Conservation (phyloP, 2,797 vertebrate genomes). For the Podarcis lilfordi region DNA sequence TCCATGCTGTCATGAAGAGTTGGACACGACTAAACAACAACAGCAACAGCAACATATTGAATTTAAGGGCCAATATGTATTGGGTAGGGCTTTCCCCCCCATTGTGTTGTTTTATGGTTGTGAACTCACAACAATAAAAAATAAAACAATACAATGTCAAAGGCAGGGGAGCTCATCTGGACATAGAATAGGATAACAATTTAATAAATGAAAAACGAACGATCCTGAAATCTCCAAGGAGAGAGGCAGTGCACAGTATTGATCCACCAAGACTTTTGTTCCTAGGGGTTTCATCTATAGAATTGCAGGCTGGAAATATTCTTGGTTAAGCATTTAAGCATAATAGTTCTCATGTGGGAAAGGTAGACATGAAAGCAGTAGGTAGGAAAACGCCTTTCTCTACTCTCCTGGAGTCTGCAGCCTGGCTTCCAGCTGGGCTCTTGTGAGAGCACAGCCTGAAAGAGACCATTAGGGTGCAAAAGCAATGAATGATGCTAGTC, state of each 20-base stretch:
- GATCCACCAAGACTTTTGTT: background rate
- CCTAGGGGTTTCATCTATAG: no score
- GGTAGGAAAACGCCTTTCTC: background rate
- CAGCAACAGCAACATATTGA: no score
- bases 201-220: background rate
- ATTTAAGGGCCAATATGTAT: background rate
- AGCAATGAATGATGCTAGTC: background rate
- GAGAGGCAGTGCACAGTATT: background rate
- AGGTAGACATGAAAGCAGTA: conserved; percentile 4
- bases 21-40: no score
- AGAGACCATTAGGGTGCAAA: background rate
- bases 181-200: background rate
- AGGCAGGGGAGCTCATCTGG: background rate
- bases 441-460: conserved; percentile 2
- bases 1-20: no score
- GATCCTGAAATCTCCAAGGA: background rate
- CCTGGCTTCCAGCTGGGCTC: background rate
- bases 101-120: background rate
- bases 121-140: no score
- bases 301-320: background rate
- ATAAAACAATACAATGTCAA: no score
- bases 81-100: background rate
- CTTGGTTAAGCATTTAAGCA: conserved; percentile 3
- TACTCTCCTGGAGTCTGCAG: conserved; percentile 10
- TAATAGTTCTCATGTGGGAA: background rate